Conservation (phyloP, 1,140 invertebrate genomes). For the Drosophila sechellia region DNA sequence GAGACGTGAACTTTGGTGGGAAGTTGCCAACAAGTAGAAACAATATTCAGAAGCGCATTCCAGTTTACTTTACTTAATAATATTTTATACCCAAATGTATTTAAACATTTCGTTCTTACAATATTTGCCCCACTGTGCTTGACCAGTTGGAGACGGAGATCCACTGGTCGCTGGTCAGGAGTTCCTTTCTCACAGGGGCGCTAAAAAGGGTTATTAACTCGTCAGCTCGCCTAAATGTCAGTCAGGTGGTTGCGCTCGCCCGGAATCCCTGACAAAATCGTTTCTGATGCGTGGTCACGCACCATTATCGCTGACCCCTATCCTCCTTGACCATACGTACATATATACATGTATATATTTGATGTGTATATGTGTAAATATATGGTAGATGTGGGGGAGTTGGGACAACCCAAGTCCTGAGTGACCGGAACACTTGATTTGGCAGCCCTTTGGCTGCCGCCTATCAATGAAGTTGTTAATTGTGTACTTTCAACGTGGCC, state of each 20-base stretch:
- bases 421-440: conserved; percentile 56
- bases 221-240: conserved; percentile 79
- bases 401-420: not conserved
- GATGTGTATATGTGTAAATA: not conserved
- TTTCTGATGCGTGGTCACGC: conserved; percentile 84
- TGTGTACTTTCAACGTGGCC: conserved; percentile 36
- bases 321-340: conserved; percentile 3
- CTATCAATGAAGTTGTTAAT: conserved; percentile 83
- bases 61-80: not conserved
- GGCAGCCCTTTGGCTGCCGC: conserved; percentile 58
- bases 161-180: conserved; percentile 15
- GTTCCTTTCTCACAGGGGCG: conserved; percentile 39
- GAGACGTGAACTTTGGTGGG: not conserved
- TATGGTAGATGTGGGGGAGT: not conserved
- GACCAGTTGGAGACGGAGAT: not conserved
- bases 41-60: not conserved
- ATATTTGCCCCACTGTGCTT: conserved; percentile 20
- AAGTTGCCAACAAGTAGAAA: not conserved
- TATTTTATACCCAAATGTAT: no score
- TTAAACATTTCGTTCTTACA: not conserved
- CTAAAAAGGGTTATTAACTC: conserved; percentile 85
- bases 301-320: conserved; percentile 66
- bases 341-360: not conserved
- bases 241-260: conserved; percentile 61
- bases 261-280: conserved; percentile 73